Conservation (phyloP, 2,888 invertebrate genomes). For the Harpalus rufipes region DNA sequence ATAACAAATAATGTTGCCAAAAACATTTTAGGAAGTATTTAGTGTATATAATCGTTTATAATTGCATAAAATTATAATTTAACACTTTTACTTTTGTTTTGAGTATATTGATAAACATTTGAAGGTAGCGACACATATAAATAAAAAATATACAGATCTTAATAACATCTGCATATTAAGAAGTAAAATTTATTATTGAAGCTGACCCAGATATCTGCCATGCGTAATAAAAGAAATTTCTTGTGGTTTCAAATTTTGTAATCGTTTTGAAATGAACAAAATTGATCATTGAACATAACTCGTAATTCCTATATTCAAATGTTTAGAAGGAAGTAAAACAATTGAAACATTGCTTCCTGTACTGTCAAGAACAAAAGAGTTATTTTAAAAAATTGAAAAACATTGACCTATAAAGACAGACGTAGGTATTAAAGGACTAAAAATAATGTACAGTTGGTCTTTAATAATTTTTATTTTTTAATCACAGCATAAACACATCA, state of each 20-base stretch:
- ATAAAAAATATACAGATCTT: constrained; percentile 4
- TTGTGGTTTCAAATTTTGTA: constrained; percentile 2
- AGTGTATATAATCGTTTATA: constrained; percentile 3
- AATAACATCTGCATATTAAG: not conserved
- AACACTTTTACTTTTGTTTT: constrained; percentile 6
- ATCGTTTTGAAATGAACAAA: constrained; percentile 3
- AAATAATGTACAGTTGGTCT: not conserved
- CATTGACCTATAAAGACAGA: not conserved
- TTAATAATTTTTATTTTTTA: not conserved
- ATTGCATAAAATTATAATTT: constrained; percentile 11
- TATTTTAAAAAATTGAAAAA: too few relatives aligned
- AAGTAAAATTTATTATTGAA: not conserved
- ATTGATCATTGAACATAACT: not conserved
- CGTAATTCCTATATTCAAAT: not conserved
- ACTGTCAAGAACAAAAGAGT: constrained; percentile 5
- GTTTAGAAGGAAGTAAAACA: constrained; percentile 50
- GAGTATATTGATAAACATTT: not conserved
- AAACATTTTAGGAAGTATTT: not conserved
- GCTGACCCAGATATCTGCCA: not conserved
- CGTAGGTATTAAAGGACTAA: not conserved
- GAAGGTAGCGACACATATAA: constrained; percentile 5
- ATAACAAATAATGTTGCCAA: too few relatives aligned
- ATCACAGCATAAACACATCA: not conserved
- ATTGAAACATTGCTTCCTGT: constrained; percentile 52
- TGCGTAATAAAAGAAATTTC: constrained; percentile 15